Conservation (phyloP, 1,140 invertebrate species). For the Cyclargus thomasi region DNA sequence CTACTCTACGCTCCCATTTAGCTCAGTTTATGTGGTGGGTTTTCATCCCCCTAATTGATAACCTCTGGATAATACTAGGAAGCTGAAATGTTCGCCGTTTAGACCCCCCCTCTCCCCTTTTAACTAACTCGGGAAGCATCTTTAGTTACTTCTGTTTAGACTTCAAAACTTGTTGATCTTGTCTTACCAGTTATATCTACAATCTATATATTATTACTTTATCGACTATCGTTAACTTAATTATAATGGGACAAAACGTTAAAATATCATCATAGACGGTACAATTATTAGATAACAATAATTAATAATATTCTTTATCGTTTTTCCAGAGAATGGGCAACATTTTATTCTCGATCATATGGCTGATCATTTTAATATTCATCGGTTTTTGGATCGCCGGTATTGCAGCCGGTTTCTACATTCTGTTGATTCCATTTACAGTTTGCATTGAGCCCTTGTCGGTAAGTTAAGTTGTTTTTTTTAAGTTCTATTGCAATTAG, state of each 20-base stretch:
- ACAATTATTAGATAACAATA: neutral
- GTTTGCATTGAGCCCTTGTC: slow-evolving; percentile 79
- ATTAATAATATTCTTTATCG: neutral
- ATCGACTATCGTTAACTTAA: neutral
- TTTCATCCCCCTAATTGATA: no score
- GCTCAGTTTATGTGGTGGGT: no score
- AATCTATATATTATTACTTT: no score
- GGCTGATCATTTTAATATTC: slow-evolving; percentile 86
- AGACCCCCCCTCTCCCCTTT: no score
- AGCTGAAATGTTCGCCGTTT: no score
- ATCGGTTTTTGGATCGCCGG: slow-evolving; percentile 83
- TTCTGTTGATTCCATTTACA: slow-evolving; percentile 81
- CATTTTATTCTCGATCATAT: slow-evolving; percentile 82
- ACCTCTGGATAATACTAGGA: no score
- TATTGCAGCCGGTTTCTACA: slow-evolving; percentile 84
- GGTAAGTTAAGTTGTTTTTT: slow-evolving; percentile 41
- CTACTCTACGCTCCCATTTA: no score
- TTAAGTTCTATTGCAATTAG: no score
- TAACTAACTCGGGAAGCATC: no score
- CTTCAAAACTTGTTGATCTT: no score
- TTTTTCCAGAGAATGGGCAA: slow-evolving; percentile 69
- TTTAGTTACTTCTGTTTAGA: no score
- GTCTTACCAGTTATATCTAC: no score
- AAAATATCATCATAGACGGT: neutral
- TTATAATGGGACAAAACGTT: neutral